Conservation (phyloP, 2,113 vertebrate species). For the Cercopithecus mona region DNA sequence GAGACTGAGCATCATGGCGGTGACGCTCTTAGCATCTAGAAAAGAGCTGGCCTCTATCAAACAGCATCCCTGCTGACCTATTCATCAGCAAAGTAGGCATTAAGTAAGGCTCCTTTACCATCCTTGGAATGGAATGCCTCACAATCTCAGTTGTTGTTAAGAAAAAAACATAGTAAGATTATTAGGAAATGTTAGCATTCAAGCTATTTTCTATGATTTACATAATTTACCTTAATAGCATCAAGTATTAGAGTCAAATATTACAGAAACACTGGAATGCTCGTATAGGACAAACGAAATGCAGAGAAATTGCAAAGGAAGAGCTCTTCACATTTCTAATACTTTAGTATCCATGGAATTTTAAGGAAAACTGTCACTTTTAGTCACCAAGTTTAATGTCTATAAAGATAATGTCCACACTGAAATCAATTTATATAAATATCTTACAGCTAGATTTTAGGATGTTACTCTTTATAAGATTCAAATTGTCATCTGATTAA, state of each 20-base stretch:
- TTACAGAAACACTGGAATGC: neutral
- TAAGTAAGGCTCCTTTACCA: constrained; percentile 38
- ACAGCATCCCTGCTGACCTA: constrained; percentile 55
- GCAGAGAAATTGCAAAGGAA: constrained; percentile 9
- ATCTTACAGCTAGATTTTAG: constrained; percentile 15
- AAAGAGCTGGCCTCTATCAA: neutral
- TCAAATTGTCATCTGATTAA: neutral
- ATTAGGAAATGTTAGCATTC: constrained; percentile 34
- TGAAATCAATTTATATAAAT: constrained; percentile 10
- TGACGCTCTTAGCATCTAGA: neutral
- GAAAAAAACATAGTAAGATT: neutral
- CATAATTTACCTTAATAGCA: constrained; percentile 40
- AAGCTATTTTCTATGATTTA: constrained; percentile 59
- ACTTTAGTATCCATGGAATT: neutral
- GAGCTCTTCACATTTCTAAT: neutral
- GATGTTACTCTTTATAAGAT: neutral
- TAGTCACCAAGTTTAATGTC: neutral
- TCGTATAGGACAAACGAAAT: neutral
- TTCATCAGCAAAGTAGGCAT: constrained; percentile 31
- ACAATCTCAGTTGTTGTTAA: constrained; percentile 25
- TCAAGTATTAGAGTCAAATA: constrained; percentile 25
- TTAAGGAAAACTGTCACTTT: constrained; percentile 5
- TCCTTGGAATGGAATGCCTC: neutral
- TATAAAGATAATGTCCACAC: neutral
- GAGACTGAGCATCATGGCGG: neutral